Conservation (phyloP, 2,797 vertebrate species). For the Nasua narica region DNA sequence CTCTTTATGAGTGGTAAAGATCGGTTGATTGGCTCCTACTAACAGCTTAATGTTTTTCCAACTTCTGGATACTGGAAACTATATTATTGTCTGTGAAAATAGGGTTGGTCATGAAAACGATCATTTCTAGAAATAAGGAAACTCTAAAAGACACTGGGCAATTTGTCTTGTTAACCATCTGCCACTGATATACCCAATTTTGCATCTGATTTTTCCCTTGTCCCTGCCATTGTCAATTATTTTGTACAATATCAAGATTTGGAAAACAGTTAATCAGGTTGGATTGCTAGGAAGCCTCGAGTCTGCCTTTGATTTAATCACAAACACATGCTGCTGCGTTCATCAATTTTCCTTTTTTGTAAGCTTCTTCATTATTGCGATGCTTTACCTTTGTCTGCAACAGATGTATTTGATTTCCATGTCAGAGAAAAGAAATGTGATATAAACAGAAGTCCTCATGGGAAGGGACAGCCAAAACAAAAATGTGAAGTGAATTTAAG, state of each 20-base stretch:
- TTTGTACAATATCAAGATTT: slow-evolving; percentile 51
- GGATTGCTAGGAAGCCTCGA: slow-evolving; percentile 67
- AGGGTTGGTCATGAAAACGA: slow-evolving; percentile 31
- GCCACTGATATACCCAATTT: slow-evolving; percentile 23
- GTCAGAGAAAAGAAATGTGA: slow-evolving; percentile 68
- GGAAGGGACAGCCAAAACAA: slow-evolving; percentile 33
- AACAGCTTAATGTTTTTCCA: background rate
- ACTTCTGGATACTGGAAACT: background rate
- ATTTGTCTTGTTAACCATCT: slow-evolving; percentile 50
- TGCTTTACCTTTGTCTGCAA: slow-evolving; percentile 56
- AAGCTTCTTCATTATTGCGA: slow-evolving; percentile 46
- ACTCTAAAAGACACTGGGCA: background rate
- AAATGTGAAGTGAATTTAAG: slow-evolving; percentile 46
- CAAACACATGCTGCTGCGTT: slow-evolving; percentile 57
- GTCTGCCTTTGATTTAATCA: slow-evolving; percentile 74
- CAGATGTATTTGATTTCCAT: slow-evolving; percentile 66
- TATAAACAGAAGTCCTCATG: slow-evolving; percentile 23
- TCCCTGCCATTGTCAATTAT: slow-evolving; percentile 63
- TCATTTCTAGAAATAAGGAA: slow-evolving; percentile 14
- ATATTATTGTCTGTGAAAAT: slow-evolving; percentile 30
- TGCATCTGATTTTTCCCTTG: slow-evolving; percentile 56
- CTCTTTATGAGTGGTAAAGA: background rate
- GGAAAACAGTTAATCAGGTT: slow-evolving; percentile 75
- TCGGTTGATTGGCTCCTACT: background rate
- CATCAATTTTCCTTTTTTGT: slow-evolving; percentile 62